phyloP scores from a whole-genome alignment of 2,113 vertebrate genomes.

The Platichthys flesus region DNA sequence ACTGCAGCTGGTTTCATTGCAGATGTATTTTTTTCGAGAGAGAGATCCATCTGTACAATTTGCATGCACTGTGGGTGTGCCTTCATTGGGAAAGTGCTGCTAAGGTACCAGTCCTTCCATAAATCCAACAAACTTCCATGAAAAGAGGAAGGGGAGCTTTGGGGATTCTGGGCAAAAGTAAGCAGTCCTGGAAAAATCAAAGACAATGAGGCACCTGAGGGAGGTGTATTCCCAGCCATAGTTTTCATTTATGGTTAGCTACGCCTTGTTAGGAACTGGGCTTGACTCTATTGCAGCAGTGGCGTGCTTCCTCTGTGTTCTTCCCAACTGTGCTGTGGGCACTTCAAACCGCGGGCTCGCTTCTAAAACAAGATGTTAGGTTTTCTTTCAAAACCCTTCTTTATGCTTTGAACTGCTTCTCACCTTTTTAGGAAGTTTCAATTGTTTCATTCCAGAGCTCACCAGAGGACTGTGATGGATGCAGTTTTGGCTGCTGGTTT shows the following conservation, averaged over 20 bases:
- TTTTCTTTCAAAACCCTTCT: slow-evolving; percentile 23
- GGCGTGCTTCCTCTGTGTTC: slow-evolving; percentile 49
- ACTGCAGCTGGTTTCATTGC: slow-evolving; percentile 63
- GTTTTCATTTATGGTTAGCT: slow-evolving; percentile 67
- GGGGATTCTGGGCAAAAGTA: slow-evolving; percentile 65
- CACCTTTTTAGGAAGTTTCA: slow-evolving; percentile 55
- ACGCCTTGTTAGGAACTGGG: slow-evolving; percentile 57
- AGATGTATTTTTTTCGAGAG: slow-evolving; percentile 21
- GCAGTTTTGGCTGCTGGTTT: slow-evolving; percentile 54
- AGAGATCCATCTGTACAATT: no score
- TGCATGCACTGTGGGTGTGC: background rate
- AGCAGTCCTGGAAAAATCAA: slow-evolving; percentile 67
- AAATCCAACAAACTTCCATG: slow-evolving; percentile 59
- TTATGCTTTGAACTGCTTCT: slow-evolving; percentile 55
- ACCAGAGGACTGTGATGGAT: slow-evolving; percentile 48
- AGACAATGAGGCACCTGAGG: slow-evolving; percentile 68
- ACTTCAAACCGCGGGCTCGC: slow-evolving; percentile 13
- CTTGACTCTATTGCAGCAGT: slow-evolving; percentile 49
- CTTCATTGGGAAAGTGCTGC: slow-evolving; percentile 47
- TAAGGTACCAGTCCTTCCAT: slow-evolving; percentile 59
- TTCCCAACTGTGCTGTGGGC: slow-evolving; percentile 40
- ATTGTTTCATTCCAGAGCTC: slow-evolving; percentile 51
- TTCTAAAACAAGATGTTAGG: slow-evolving; percentile 37
- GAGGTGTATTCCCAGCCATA: slow-evolving; percentile 58
- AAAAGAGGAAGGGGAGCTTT: slow-evolving; percentile 56